Evolutionary conservation across 2,113 vertebrate genomes (phyloP), one percentile per base, ranked within the genome.

Genomic region (Catharus fuscescens): DNA sequence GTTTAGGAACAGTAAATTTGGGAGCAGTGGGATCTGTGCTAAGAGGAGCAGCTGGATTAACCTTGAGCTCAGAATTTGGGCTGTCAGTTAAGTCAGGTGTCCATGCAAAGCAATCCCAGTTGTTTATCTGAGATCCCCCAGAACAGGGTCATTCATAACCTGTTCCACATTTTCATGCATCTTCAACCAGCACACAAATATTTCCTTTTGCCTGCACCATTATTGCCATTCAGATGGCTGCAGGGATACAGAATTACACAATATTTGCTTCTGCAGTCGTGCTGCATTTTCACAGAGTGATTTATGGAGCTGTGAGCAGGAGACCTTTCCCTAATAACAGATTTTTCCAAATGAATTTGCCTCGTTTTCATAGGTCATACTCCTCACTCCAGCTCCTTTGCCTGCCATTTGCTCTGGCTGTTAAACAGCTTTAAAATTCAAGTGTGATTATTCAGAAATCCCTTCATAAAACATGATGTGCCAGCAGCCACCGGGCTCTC

Each of bases 391-490:
- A 48, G 66, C 7, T 82, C 81, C 85, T 81, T 21, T 26, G 53
- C 57, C 77, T 97, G 84, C 77, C 77, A 45, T 81, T 93, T 56
- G 76, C 80, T 90, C 56, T 90, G 94, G 69, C 82, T 77, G 81
- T 86, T 92, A 89, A 97, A 31, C 77, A 93, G 93, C 82, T 82
- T 18, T 86, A 70, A 91, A 93, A 85, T 38, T 56, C 40, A 18
- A 77, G 67, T 32, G 79, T 86, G 70, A 85, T 93, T 80, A 74
- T 89, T 83, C 82, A 85, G 91, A 92, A 87, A 72, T 44, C 80
- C 59, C 70, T 93, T 44, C 65, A 71, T 90, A 81, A 86, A 92
- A 31, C 71, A 32, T 52, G 12, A 40, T n/a, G 28, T 79, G 81
- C 70, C 40, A 14, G 71, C 78, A 90, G 38, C 64, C 59, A 73